These are phyloP conservation scores for Diarsia brunnea DNA, from an alignment of 2,888 invertebrate genomes.

Conservation along the genomic window DNA sequence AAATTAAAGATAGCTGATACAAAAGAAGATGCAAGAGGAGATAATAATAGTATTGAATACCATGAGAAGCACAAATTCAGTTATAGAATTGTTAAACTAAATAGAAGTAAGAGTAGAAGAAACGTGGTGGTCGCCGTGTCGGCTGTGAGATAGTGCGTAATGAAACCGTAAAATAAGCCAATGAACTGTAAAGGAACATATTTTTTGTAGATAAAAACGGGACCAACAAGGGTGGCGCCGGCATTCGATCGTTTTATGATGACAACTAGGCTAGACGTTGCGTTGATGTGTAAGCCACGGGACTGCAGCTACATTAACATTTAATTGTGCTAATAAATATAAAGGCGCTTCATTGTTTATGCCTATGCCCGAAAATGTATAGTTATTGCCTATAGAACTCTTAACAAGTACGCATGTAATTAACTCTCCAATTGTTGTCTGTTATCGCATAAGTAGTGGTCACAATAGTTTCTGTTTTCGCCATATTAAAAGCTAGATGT, in stretches of 20 bases:
- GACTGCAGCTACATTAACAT: constrained; percentile 51
- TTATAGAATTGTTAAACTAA: constrained; percentile 86
- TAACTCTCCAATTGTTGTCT: constrained; percentile 57
- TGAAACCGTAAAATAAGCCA: constrained; percentile 46
- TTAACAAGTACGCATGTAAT: constrained; percentile 61
- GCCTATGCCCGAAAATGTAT: constrained; percentile 55
- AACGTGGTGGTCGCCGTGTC: constrained; percentile 87
- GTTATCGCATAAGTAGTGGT: constrained; percentile 63
- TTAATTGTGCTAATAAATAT: constrained; percentile 49
- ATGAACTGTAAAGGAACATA: constrained; percentile 69
- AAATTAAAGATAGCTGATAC: constrained; percentile 72
- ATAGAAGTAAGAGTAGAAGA: constrained; percentile 84
- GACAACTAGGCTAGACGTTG: constrained; percentile 60
- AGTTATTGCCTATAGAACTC: constrained; percentile 54
- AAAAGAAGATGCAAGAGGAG: constrained; percentile 55
- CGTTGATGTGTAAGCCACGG: constrained; percentile 63
- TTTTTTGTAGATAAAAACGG: constrained; percentile 80
- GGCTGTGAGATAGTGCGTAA: constrained; percentile 84
- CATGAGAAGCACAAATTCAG: constrained; percentile 85
- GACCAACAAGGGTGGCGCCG: constrained; percentile 82
- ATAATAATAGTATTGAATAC: constrained; percentile 72
- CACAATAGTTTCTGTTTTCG: constrained; percentile 63
- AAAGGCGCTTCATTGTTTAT: constrained; percentile 61
- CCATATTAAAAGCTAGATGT: constrained; percentile 60
- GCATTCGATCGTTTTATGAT: constrained; percentile 66